These are phyloP conservation scores for Philaenus spumarius DNA, from an alignment of 1,140 invertebrate species.

Conservation along the genomic window DNA sequence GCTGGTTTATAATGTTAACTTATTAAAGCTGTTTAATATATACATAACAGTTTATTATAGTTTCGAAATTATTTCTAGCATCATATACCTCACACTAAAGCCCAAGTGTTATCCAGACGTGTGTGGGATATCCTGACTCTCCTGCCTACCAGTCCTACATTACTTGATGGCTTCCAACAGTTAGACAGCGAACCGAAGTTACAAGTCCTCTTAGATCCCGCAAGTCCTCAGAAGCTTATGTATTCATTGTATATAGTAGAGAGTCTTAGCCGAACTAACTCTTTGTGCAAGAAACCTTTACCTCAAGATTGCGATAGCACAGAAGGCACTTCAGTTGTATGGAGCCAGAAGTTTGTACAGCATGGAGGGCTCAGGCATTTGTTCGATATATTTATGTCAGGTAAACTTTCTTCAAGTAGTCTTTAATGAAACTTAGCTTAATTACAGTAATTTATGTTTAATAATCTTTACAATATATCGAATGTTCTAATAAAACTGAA, in stretches of 20 bases:
- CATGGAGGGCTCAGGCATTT: conserved; percentile 79
- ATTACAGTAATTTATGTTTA: too few relatives aligned
- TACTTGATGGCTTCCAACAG: conserved; percentile 76
- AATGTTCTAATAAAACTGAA: too few relatives aligned
- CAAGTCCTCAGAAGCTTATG: conserved; percentile 88
- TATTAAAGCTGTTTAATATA: too few relatives aligned
- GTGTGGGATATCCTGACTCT: conserved; percentile 93
- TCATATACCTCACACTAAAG: conserved; percentile 79
- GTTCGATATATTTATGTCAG: conserved; percentile 88
- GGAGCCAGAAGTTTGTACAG: conserved; percentile 75
- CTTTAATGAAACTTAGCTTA: too few relatives aligned
- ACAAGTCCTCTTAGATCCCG: conserved; percentile 70
- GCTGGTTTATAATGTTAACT: too few relatives aligned
- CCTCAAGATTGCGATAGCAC: background rate
- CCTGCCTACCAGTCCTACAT: conserved; percentile 78
- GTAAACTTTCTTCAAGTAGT: too few relatives aligned
- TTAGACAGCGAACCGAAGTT: conserved; percentile 45
- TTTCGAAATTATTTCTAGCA: conserved; percentile 43
- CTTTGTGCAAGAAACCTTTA: background rate
- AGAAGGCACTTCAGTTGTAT: conserved; percentile 45
- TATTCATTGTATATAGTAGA: conserved; percentile 92
- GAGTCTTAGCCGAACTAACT: conserved; percentile 40
- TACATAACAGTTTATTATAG: too few relatives aligned
- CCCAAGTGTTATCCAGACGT: conserved; percentile 77
- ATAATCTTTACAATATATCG: too few relatives aligned